Conservation (phyloP, 1,140 invertebrate species). For the Sycophila sp. region DNA sequence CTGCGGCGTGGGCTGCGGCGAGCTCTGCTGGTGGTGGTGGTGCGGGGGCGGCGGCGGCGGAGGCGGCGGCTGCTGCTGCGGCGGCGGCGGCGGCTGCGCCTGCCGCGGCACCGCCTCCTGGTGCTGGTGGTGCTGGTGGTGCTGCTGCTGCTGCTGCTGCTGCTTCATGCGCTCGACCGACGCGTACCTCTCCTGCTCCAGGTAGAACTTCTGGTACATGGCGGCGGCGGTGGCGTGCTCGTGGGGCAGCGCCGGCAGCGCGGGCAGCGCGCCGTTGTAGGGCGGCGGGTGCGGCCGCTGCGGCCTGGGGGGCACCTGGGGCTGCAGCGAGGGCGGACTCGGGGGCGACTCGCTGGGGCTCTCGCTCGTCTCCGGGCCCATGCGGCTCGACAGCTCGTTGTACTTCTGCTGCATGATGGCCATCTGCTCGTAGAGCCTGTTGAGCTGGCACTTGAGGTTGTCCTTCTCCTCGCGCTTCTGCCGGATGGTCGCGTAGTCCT, state of each 20-base stretch:
- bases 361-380: constrained; percentile 77
- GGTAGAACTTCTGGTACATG: constrained; percentile 63
- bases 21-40: constrained; percentile 66
- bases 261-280: constrained; percentile 65
- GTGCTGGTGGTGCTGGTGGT: constrained; percentile 68
- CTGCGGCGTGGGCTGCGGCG: constrained; percentile 61
- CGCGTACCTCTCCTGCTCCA: constrained; percentile 53
- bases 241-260: constrained; percentile 69
- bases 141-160: constrained; percentile 67
- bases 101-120: constrained; percentile 64
- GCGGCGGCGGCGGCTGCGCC: constrained; percentile 61
- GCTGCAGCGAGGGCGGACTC: constrained; percentile 65
- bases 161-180: constrained; percentile 58
- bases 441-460: constrained; percentile 83
- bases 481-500: constrained; percentile 77
- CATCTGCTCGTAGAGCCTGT: constrained; percentile 88
- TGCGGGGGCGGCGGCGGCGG: constrained; percentile 54
- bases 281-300: constrained; percentile 67
- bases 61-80: constrained; percentile 52
- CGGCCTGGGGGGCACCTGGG: constrained; percentile 65
- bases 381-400: constrained; percentile 83
- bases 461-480: constrained; percentile 87
- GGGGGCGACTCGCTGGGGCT: constrained; percentile 77
- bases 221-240: constrained; percentile 64
- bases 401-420: constrained; percentile 92